phyloP scores from a whole-genome alignment of 2,888 invertebrate species.

The Limenitis camilla region DNA sequence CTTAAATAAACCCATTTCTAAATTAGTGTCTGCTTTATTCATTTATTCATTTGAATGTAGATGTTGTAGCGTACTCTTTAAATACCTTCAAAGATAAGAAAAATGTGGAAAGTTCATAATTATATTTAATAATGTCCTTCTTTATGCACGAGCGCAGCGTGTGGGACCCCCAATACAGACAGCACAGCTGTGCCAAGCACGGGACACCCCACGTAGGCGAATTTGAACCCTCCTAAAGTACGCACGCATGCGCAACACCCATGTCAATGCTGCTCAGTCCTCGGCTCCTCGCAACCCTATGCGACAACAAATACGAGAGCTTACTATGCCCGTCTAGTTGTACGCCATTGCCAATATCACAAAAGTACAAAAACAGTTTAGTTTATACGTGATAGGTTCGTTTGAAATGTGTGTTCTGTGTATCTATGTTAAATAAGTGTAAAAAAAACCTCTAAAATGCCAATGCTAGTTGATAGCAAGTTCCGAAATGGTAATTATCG shows the following conservation, averaged over 20 bases:
- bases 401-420: constrained; percentile 49
- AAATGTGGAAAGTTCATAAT: too few relatives aligned
- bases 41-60: not conserved
- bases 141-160: constrained; percentile 30
- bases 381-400: constrained; percentile 23
- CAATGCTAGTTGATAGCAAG: constrained; percentile 54
- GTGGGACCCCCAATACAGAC: constrained; percentile 45
- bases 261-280: constrained; percentile 39
- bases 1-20: not conserved
- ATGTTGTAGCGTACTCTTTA: not conserved
- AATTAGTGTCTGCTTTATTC: not conserved
- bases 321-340: constrained; percentile 53
- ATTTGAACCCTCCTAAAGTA: constrained; percentile 60
- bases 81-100: not conserved
- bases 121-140: constrained; percentile 14
- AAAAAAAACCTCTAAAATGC: constrained; percentile 45
- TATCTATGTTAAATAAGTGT: constrained; percentile 43
- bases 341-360: constrained; percentile 39
- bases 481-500: constrained; percentile 68
- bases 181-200: constrained; percentile 61
- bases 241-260: constrained; percentile 66
- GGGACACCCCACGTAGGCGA: constrained; percentile 55
- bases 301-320: constrained; percentile 45
- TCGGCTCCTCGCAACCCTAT: constrained; percentile 34
- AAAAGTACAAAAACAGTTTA: constrained; percentile 17